Evolutionary conservation across 2,797 vertebrate genomes (phyloP).

Genomic region (Erethizon dorsatum): DNA sequence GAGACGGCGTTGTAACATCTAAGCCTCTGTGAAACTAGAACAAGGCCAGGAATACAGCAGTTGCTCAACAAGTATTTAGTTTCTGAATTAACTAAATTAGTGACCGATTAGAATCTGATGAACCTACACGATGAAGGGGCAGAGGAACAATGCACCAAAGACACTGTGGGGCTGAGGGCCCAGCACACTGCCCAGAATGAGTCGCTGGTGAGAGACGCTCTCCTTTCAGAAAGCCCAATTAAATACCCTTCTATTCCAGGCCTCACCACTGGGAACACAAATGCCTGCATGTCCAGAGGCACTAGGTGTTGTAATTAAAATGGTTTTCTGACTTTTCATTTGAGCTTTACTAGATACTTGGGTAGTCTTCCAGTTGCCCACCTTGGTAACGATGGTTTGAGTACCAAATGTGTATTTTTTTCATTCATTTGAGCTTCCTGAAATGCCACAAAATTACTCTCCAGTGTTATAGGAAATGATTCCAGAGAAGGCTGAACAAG

Average conservation of each 20-base stretch:
- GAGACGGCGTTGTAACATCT: not conserved
- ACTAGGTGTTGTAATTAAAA: constrained; percentile 51
- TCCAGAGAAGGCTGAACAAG: constrained; percentile 79
- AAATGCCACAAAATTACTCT: constrained; percentile 79
- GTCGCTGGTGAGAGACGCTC: not conserved
- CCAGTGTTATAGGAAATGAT: constrained; percentile 74
- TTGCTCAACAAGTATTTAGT: not conserved
- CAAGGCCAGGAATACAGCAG: not conserved
- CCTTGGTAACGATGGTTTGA: constrained; percentile 50
- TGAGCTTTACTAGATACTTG: not conserved
- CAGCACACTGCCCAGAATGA: not conserved
- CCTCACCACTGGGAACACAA: not conserved
- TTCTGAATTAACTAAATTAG: constrained; percentile 42
- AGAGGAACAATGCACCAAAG: not conserved
- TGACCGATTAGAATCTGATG: not conserved
- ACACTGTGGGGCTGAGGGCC: not conserved
- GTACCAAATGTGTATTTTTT: constrained; percentile 73
- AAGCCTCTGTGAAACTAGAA: not conserved
- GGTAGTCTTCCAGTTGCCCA: constrained; percentile 7
- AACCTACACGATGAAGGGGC: not conserved
- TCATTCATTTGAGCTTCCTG: constrained; percentile 71
- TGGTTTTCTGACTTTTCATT: constrained; percentile 16
- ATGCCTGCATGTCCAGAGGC: not conserved
- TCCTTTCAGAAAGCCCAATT: constrained; percentile 59
- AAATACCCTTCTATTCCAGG: not conserved